Evolutionary conservation across 2,888 invertebrate genomes (phyloP).

Genomic region (Patella depressa): DNA sequence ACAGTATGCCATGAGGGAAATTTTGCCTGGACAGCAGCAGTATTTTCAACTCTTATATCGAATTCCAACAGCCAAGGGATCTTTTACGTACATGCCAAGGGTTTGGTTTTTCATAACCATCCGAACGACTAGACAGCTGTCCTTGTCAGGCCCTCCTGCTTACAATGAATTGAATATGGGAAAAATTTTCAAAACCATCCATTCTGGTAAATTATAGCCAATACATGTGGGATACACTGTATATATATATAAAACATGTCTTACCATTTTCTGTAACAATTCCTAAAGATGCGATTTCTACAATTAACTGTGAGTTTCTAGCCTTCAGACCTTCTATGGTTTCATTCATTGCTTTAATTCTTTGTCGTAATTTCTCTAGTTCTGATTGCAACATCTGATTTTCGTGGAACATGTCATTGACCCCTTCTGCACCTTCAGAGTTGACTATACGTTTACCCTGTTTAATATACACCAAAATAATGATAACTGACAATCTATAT

Average conservation of each 20-base stretch:
- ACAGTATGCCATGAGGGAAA: too few species aligned
- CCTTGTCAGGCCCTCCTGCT: too few species aligned
- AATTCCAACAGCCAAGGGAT: too few species aligned
- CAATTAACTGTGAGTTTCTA: conserved; percentile 82
- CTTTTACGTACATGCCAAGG: too few species aligned
- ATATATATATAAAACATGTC: background rate
- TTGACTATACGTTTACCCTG: conserved; percentile 90
- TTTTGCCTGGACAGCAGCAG: too few species aligned
- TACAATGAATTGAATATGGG: too few species aligned
- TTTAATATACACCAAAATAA: too few species aligned
- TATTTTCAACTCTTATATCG: too few species aligned
- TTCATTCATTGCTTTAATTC: conserved; percentile 95
- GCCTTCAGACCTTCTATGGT: conserved; percentile 89
- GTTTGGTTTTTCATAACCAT: too few species aligned
- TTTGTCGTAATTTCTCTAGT: conserved; percentile 86
- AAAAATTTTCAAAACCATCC: too few species aligned
- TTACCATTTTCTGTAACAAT: conserved; percentile 41
- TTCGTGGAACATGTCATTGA: conserved; percentile 96
- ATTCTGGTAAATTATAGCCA: background rate
- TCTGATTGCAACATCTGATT: conserved; percentile 92
- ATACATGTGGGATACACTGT: background rate
- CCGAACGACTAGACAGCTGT: too few species aligned
- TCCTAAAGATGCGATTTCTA: conserved; percentile 74
- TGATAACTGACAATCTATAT: too few species aligned
- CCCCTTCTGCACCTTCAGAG: conserved; percentile 87